These are phyloP conservation scores for Syncerus caffer DNA, from an alignment of 2,797 vertebrate species.

Conservation along the genomic window DNA sequence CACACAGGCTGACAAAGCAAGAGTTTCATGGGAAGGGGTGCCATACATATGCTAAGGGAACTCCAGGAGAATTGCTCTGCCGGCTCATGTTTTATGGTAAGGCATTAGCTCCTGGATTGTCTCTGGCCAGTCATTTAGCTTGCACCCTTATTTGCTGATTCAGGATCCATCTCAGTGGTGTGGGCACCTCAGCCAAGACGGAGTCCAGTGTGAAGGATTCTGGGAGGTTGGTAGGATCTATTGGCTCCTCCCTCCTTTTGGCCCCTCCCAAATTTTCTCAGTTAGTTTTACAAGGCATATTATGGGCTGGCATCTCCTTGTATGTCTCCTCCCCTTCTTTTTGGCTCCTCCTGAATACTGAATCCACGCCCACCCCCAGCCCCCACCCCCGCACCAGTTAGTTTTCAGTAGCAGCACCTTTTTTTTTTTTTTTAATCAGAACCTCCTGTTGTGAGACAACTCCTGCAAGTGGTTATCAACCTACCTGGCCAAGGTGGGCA, in stretches of 20 bases:
- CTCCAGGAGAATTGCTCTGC: neutral
- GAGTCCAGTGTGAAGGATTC: neutral
- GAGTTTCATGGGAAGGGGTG: neutral
- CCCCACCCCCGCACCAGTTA: neutral
- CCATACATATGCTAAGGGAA: accelerated
- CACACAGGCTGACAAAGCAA: neutral
- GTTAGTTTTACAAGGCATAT: neutral
- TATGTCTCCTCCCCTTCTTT: neutral
- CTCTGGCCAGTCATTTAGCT: neutral
- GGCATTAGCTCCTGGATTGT: neutral
- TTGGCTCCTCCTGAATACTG: neutral
- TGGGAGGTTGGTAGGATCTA: neutral
- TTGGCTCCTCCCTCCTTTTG: neutral
- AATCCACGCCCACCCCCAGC: no score
- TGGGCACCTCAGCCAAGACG: neutral
- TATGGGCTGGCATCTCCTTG: neutral
- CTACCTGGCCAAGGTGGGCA: neutral
- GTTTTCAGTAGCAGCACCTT: neutral
- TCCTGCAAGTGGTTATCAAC: neutral
- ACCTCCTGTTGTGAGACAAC: neutral
- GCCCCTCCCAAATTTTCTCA: neutral
- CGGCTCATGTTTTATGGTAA: neutral
- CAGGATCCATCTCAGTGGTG: neutral
- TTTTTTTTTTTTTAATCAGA: neutral
- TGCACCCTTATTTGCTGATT: neutral